These are phyloP conservation scores for Drosophila azteca DNA, from an alignment of 1,140 invertebrate species.

Conservation along the genomic window DNA sequence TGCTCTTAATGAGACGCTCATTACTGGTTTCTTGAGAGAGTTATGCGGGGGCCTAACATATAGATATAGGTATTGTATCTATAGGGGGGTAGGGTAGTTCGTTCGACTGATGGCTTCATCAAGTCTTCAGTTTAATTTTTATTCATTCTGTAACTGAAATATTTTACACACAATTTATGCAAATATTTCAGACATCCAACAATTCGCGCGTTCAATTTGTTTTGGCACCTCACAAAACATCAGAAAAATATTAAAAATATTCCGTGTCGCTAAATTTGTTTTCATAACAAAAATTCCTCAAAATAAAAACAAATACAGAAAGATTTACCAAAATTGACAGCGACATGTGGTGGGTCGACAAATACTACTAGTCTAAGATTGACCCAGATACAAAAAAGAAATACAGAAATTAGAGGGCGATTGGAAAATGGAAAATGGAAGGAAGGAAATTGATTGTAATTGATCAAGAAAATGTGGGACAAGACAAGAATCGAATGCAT, in stretches of 20 bases:
- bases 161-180: constrained; percentile 22
- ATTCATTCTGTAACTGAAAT: background rate
- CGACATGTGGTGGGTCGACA: constrained; percentile 46
- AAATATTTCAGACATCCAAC: constrained; percentile 48
- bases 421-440: constrained; percentile 39
- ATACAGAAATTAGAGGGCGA: constrained; percentile 44
- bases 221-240: constrained; percentile 53
- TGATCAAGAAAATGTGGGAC: constrained; percentile 44
- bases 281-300: constrained; percentile 68
- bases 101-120: constrained; percentile 51
- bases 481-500: background rate
- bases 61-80: constrained; percentile 26
- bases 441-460: constrained; percentile 44
- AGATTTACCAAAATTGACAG: constrained; percentile 57
- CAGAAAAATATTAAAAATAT: constrained; percentile 35
- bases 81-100: background rate
- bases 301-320: too few species aligned
- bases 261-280: constrained; percentile 56
- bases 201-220: constrained; percentile 55
- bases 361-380: constrained; percentile 26
- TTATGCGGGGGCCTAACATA: constrained; percentile 23
- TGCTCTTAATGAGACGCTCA: constrained; percentile 71
- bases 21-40: constrained; percentile 60
- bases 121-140: constrained; percentile 23
- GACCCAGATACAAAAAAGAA: constrained; percentile 47